Evolutionary conservation across 2,888 invertebrate genomes (phyloP).

Genomic region (Drosophila hamatofila): DNA sequence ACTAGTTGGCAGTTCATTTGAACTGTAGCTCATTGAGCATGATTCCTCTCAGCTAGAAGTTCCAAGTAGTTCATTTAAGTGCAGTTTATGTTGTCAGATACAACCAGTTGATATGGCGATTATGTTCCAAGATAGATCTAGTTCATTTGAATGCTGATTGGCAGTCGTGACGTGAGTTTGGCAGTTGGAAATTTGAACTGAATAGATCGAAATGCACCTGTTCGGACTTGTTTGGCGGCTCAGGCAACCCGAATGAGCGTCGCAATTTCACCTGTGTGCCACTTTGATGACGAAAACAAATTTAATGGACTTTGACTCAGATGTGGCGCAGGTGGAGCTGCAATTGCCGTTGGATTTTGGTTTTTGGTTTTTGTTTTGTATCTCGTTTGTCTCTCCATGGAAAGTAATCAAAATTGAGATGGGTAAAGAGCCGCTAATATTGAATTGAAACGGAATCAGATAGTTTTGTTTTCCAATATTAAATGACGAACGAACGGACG

Average conservation of each 20-base stretch:
- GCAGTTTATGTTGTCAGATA: neutral
- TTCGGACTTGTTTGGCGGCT: slow-evolving; percentile 28
- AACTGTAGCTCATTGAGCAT: too few relatives aligned
- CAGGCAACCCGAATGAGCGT: slow-evolving; percentile 13
- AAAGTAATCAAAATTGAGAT: slow-evolving; percentile 63
- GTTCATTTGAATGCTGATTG: slow-evolving; percentile 1
- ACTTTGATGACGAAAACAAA: slow-evolving; percentile 39
- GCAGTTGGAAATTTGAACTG: neutral
- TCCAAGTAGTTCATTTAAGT: too few relatives aligned
- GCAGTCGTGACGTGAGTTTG: neutral
- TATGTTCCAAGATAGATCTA: neutral
- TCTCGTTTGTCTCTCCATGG: slow-evolving; percentile 48
- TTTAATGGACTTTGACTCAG: slow-evolving; percentile 35
- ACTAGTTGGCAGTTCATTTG: too few relatives aligned
- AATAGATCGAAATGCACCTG: slow-evolving; percentile 5
- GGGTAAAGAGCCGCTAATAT: neutral
- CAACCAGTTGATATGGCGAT: neutral
- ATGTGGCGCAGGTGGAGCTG: slow-evolving; percentile 30
- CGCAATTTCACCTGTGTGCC: slow-evolving; percentile 59
- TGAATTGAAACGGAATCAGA: slow-evolving; percentile 45
- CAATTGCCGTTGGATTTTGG: slow-evolving; percentile 22
- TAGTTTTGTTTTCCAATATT: slow-evolving; percentile 23
- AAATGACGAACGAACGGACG: neutral
- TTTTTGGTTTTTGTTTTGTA: neutral
- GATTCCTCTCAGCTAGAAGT: too few relatives aligned